phyloP scores from a whole-genome alignment of 2,888 invertebrate genomes.

The Linyphia triangularis region DNA sequence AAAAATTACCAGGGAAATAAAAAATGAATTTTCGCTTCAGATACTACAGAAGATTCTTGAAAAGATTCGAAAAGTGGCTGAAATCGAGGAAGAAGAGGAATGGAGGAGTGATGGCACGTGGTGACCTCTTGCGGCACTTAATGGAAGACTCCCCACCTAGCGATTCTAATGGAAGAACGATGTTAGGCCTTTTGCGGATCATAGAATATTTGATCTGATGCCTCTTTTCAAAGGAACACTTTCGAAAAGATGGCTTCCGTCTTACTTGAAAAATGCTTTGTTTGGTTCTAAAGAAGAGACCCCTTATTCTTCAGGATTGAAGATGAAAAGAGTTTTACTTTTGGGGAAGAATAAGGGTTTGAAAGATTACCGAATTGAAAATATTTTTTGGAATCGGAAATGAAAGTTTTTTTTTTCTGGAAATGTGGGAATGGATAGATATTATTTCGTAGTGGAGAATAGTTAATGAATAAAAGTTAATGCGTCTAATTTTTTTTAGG shows the following conservation, averaged over 20 bases:
- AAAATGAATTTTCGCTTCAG: neutral
- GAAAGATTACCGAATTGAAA: too few species aligned
- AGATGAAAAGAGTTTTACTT: neutral
- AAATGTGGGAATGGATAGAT: too few species aligned
- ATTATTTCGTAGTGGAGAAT: too few species aligned
- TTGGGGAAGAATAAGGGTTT: too few species aligned
- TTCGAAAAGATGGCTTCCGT: slow-evolving; percentile 56
- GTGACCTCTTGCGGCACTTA: slow-evolving; percentile 73
- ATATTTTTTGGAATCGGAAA: too few species aligned
- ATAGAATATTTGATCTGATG: slow-evolving; percentile 72
- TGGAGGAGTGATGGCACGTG: slow-evolving; percentile 62
- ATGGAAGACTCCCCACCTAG: slow-evolving; percentile 71
- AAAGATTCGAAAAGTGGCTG: slow-evolving; percentile 50
- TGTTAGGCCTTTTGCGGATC: slow-evolving; percentile 73
- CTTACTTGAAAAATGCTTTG: slow-evolving; percentile 62
- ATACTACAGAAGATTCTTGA: slow-evolving; percentile 47
- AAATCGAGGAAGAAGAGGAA: slow-evolving; percentile 40
- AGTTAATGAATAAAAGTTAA: too few species aligned
- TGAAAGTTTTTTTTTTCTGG: too few species aligned
- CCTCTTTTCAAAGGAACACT: slow-evolving; percentile 55
- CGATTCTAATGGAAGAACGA: slow-evolving; percentile 74
- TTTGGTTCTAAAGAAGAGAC: slow-evolving; percentile 10
- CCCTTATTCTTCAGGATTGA: slow-evolving; percentile 6
- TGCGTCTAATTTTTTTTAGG: too few species aligned
- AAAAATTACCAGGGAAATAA: slow-evolving; percentile 5